Evolutionary conservation across 1,140 invertebrate species (phyloP).

Genomic region (Anastrepha ludens): DNA sequence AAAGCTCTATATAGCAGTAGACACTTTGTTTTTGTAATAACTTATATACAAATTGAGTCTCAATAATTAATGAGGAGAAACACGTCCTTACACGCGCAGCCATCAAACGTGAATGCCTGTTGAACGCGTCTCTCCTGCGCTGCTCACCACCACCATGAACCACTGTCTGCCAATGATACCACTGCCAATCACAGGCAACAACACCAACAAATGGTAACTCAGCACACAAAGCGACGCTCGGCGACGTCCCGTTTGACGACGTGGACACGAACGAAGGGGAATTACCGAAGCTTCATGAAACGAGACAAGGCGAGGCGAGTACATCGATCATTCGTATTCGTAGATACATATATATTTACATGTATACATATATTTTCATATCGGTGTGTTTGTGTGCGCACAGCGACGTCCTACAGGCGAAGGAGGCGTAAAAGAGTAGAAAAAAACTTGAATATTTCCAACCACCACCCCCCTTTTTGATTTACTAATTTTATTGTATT

Average conservation of each 20-base stretch:
- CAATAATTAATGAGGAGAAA: not conserved
- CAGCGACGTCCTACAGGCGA: conserved; percentile 35
- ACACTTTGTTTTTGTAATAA: not conserved
- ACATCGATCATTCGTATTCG: not conserved
- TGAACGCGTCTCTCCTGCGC: conserved; percentile 15
- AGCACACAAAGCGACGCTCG: not conserved
- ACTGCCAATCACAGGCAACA: not conserved
- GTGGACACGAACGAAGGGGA: conserved; percentile 19
- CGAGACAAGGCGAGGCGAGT: conserved; percentile 5
- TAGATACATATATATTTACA: not conserved
- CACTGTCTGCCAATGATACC: not conserved
- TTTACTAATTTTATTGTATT: not conserved
- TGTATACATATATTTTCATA: not conserved
- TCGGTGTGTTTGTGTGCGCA: not conserved
- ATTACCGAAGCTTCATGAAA: conserved; percentile 38
- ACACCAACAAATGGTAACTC: not conserved
- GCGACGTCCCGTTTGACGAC: conserved; percentile 30
- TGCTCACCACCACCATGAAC: conserved; percentile 32
- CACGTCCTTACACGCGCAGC: conserved; percentile 37
- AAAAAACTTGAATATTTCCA: conserved; percentile 13
- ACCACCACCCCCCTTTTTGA: not conserved
- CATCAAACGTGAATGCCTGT: conserved; percentile 43
- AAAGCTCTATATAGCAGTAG: not conserved
- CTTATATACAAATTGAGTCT: not conserved
- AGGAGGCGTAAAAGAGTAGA: conserved; percentile 13